Evolutionary conservation across 2,888 invertebrate genomes (phyloP).

Genomic region (Tenthredo livida): DNA sequence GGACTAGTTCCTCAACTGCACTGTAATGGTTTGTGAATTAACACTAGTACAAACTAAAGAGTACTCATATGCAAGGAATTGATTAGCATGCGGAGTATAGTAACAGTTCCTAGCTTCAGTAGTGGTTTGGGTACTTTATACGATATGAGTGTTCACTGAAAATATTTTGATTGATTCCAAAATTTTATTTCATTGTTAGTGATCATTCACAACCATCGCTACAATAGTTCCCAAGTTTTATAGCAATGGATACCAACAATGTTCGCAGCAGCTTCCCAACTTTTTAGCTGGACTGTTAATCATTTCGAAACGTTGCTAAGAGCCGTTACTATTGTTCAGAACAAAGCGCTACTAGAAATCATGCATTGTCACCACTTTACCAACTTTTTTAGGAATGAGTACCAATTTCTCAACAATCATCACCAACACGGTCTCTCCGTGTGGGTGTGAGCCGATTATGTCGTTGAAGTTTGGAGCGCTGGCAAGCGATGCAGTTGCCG

Average conservation of each 20-base stretch:
- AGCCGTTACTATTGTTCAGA: constrained; percentile 17
- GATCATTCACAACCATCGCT: constrained; percentile 27
- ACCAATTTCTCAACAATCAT: constrained; percentile 14
- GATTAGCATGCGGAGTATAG: no score
- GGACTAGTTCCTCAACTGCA: no score
- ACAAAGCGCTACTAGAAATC: constrained; percentile 16
- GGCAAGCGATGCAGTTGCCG: no score
- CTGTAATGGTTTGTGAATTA: no score
- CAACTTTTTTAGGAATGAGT: constrained; percentile 25
- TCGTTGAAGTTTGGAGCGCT: no score
- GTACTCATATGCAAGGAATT: no score
- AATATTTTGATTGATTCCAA: constrained; percentile 3
- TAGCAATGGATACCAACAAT: constrained; percentile 1
- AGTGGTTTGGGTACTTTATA: background rate
- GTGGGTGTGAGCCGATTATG: no score
- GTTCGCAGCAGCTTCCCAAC: constrained; percentile 1
- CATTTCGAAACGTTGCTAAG: constrained; percentile 12
- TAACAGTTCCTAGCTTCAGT: constrained; percentile 6
- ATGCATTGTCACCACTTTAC: constrained; percentile 2
- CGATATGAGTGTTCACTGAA: constrained; percentile 12
- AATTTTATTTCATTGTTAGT: background rate
- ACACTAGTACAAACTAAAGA: no score
- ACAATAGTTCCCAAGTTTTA: background rate
- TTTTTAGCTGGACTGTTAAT: constrained; percentile 8
- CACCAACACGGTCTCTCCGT: constrained; percentile 28